Evolutionary conservation across 2,113 vertebrate genomes (phyloP), one percentile per base, ranked within the genome.

Genomic region (Burhinus oedicnemus): DNA sequence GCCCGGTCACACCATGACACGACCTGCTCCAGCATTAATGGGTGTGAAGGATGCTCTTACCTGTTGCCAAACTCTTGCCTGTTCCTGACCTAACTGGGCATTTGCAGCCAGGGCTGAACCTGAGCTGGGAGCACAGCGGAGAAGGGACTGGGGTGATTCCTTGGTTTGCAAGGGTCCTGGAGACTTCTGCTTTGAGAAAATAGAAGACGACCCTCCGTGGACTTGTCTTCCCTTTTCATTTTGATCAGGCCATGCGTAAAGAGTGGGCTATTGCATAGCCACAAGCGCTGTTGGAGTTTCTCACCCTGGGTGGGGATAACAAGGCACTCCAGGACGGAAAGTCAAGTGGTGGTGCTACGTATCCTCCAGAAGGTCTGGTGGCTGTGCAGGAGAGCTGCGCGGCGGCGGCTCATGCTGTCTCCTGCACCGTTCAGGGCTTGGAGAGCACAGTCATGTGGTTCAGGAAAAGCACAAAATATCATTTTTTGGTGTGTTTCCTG

Each of bases 1-100:
- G n/a, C 30, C 9, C 4, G 1, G 38, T 40, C 36, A 15, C 9
- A 3, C 54, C 25, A 2, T 4, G 3, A 5, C 36, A 4, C 26
- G 26, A 29, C 44, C 32, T 44, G 18, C 40, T 77, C 65, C 42
- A 27, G n/a, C 60, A 7, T 72, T 27, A 58, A 9, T 20, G 26
- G 17, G 52, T 30, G 19, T 60, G 54, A 38, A 38, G 38, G 57
- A 16, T 34, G 34, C 45, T 68, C 17, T 32, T 74, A 60, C 29
- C 30, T 44, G 9, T 29, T 45, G 21, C 29, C 3, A 64, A 26
- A 40, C 36, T 42, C 64, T 49, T 70, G 22, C 52, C 27, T 65
- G 19, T 45, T 76, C 22, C 27, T 83, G 64, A 15, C 36, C 22
- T 49, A 42, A 29, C 30, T 34, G 47, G 34, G 13, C 52, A 16